Conservation (phyloP, 2,113 vertebrate species). For the Ophiodon elongatus region DNA sequence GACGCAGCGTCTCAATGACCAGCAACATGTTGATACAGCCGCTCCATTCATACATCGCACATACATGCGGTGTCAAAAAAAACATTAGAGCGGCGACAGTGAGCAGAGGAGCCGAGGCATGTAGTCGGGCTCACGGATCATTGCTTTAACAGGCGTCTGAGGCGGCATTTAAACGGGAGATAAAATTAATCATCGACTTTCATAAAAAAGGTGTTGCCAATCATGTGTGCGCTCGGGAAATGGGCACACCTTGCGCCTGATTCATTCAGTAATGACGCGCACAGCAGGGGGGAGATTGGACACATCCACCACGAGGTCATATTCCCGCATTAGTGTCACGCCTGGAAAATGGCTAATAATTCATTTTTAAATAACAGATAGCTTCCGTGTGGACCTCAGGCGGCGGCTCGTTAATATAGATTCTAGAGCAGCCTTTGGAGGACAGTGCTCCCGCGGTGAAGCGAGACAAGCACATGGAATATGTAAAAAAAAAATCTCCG, state of each 20-base stretch:
- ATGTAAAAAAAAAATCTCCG: neutral
- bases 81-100: neutral
- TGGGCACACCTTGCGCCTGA: conserved; percentile 76
- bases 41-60: conserved; percentile 34
- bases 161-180: neutral
- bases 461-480: neutral
- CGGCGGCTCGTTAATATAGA: neutral
- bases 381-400: neutral
- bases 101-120: neutral
- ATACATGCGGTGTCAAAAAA: neutral
- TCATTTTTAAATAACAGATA: neutral
- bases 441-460: neutral
- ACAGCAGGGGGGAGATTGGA: conserved; percentile 2
- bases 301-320: conserved; percentile 69
- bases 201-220: conserved; percentile 3
- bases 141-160: neutral
- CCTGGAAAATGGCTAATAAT: conserved; percentile 11
- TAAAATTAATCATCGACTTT: neutral
- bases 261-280: conserved; percentile 70
- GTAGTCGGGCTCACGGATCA: neutral
- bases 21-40: conserved; percentile 75
- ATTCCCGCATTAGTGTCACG: conserved; percentile 29
- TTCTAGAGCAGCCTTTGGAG: neutral
- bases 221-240: conserved; percentile 39
- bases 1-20: conserved; percentile 54